Conservation (phyloP, 2,888 invertebrate genomes). For the Lasioglossum leucozonium region DNA sequence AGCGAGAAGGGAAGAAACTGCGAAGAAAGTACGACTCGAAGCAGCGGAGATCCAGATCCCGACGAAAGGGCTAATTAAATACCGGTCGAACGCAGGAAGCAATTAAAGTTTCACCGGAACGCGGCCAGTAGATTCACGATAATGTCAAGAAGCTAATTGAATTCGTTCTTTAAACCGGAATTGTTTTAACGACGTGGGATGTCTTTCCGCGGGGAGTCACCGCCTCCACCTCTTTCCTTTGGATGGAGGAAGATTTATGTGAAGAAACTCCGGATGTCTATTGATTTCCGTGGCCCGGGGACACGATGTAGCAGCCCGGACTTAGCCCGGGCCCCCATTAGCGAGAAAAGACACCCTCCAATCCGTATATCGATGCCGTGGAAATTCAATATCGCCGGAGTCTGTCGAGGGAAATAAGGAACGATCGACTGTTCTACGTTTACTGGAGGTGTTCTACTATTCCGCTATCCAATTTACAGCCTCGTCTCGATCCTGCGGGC, state of each 20-base stretch:
- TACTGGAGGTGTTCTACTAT: neutral
- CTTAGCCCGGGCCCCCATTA: constrained; percentile 42
- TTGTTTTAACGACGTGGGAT: neutral
- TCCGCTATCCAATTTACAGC: neutral
- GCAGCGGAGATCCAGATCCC: neutral
- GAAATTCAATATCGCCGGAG: constrained; percentile 15
- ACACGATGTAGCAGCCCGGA: constrained; percentile 2
- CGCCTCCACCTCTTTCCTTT: too few species aligned
- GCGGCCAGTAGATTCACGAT: neutral
- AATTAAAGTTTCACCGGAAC: neutral
- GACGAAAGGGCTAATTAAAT: neutral
- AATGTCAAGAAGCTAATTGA: constrained; percentile 9
- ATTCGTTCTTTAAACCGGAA: neutral
- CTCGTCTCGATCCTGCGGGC: neutral
- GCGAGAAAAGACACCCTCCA: constrained; percentile 25
- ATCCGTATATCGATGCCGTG: constrained; percentile 7
- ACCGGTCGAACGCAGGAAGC: neutral
- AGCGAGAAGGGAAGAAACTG: neutral
- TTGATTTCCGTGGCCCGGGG: constrained; percentile 61
- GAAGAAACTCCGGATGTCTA: constrained; percentile 65
- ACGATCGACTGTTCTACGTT: neutral
- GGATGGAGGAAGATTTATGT: constrained; percentile 16
- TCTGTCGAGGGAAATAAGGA: constrained; percentile 18
- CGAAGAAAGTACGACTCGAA: neutral
- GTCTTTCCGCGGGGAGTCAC: neutral